These are phyloP conservation scores for Erythrolamprus reginae DNA, from an alignment of 2,113 vertebrate genomes.

Conservation along the genomic window DNA sequence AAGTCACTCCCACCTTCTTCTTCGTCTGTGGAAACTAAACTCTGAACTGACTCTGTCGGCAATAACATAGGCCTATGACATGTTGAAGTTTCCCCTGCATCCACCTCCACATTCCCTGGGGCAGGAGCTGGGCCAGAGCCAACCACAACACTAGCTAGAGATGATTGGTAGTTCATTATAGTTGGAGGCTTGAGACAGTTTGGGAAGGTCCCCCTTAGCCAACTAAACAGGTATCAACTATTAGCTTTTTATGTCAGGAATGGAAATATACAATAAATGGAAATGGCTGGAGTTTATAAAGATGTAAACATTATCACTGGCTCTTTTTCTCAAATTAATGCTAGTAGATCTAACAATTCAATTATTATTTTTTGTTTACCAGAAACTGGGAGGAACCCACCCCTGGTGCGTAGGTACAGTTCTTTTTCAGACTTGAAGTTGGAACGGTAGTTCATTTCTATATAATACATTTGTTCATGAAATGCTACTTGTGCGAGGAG, in stretches of 20 bases:
- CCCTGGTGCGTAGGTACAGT: neutral
- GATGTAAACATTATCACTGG: neutral
- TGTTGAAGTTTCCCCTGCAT: too few species aligned
- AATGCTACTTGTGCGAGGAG: neutral
- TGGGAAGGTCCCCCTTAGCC: neutral
- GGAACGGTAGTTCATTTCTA: neutral
- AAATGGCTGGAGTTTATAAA: neutral
- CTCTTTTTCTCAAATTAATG: neutral
- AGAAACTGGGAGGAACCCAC: too few species aligned
- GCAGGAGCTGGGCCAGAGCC: too few species aligned
- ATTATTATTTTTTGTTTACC: neutral
- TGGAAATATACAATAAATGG: neutral
- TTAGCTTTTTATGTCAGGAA: neutral
- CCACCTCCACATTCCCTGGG: too few species aligned
- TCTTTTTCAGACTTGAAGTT: neutral
- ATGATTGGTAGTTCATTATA: neutral
- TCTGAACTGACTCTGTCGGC: too few species aligned
- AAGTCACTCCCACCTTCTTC: too few species aligned
- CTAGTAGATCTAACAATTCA: neutral
- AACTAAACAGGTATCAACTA: neutral
- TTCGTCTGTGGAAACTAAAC: too few species aligned
- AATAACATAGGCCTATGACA: too few species aligned
- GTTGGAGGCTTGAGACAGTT: neutral
- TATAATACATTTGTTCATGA: neutral
- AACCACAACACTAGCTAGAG: too few species aligned